These are phyloP conservation scores for Pyrocephalus nanus DNA, from an alignment of 2,797 vertebrate genomes.

Conservation along the genomic window DNA sequence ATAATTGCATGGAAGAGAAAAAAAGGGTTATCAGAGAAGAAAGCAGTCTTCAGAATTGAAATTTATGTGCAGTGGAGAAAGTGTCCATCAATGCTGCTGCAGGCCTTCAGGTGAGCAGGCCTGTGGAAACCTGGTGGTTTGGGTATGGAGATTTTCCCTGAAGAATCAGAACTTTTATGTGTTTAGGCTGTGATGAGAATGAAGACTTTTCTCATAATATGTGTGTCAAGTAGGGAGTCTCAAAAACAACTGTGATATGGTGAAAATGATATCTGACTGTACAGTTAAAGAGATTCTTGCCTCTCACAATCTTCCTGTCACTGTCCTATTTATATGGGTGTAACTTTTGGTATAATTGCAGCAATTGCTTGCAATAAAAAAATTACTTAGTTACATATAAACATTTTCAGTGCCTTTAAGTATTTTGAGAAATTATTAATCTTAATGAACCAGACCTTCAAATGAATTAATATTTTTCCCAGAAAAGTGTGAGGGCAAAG, in stretches of 20 bases:
- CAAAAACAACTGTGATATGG: neutral
- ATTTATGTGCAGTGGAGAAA: neutral
- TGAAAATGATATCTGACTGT: neutral
- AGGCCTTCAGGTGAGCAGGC: neutral
- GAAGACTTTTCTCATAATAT: neutral
- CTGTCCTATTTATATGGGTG: neutral
- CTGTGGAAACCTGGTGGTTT: neutral
- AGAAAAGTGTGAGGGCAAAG: neutral
- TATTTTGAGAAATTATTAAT: constrained; percentile 12
- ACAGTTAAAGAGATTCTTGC: neutral
- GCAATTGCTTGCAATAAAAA: neutral
- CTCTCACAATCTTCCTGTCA: neutral
- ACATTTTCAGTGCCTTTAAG: neutral
- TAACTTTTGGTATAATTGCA: neutral
- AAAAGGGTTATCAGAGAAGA: neutral
- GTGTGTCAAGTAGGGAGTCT: neutral
- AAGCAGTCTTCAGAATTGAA: neutral
- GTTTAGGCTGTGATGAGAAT: neutral
- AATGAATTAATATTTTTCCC: neutral
- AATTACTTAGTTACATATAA: neutral
- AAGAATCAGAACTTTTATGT: neutral
- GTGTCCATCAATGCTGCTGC: neutral
- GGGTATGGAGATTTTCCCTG: neutral
- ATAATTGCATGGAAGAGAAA: neutral
- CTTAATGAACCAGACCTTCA: neutral